Percentiles rank a stretch among this genome's conserved stretches.
These are phyloP conservation scores for Idaea aversata DNA, from an alignment of 2,888 invertebrate genomes.

Conservation along the genomic window DNA sequence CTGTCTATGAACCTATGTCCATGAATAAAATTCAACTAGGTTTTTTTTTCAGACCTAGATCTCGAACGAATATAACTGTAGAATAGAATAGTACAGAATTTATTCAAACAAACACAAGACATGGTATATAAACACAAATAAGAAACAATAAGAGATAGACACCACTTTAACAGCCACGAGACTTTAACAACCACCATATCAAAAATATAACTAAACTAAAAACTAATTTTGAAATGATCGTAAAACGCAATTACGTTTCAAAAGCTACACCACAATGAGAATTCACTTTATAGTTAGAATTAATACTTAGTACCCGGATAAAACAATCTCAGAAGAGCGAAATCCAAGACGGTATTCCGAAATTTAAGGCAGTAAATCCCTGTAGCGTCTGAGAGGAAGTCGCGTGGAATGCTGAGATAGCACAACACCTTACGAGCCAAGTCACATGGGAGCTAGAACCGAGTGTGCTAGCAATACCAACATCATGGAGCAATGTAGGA, in stretches of 20 bases:
- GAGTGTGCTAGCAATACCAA: conserved; percentile 9
- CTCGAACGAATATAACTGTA: too few relatives aligned
- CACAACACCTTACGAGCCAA: conserved; percentile 28
- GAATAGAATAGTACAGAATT: too few relatives aligned
- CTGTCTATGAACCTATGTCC: conserved; percentile 60
- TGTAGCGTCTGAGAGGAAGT: conserved; percentile 33
- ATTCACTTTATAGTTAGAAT: not conserved
- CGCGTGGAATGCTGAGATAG: conserved; percentile 46
- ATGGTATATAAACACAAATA: too few relatives aligned
- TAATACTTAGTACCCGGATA: conserved; percentile 5
- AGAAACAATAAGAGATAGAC: too few relatives aligned
- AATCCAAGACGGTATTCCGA: conserved; percentile 10
- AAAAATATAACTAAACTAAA: conserved; percentile 27
- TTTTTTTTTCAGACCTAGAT: too few relatives aligned
- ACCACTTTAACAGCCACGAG: too few relatives aligned
- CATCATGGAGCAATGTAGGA: conserved; percentile 21
- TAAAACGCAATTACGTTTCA: too few relatives aligned
- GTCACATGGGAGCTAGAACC: conserved; percentile 13
- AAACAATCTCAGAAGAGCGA: conserved; percentile 12
- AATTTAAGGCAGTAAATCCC: conserved; percentile 32
- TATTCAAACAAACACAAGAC: too few relatives aligned
- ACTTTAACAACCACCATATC: too few relatives aligned
- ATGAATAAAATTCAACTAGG: conserved; percentile 39
- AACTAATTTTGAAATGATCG: conserved; percentile 16
- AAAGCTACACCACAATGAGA: too few relatives aligned